Conservation (phyloP, 2,113 vertebrate genomes). For the Siniperca knerii region DNA sequence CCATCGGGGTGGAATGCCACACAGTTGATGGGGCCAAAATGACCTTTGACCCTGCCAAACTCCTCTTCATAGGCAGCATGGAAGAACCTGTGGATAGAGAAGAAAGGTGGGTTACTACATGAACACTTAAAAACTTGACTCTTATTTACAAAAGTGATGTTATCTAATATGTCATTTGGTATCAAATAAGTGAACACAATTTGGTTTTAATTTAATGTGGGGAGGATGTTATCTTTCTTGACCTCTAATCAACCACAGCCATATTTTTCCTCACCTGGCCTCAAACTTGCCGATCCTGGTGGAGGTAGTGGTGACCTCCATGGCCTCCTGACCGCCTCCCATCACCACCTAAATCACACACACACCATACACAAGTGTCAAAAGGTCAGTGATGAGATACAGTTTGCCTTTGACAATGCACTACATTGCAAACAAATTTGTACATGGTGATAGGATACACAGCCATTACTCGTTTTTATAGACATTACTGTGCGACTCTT, state of each 20-base stretch:
- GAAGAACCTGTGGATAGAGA: constrained; percentile 88
- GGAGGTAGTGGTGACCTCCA: constrained; percentile 98
- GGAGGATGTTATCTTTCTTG: background rate
- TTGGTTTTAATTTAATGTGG: background rate
- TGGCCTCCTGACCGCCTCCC: constrained; percentile 98
- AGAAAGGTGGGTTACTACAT: background rate
- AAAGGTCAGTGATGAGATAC: background rate
- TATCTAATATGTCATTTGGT: no score
- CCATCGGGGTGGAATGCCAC: constrained; percentile 98
- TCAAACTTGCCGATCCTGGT: constrained; percentile 99
- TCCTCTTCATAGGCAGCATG: constrained; percentile 97
- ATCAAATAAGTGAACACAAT: no score
- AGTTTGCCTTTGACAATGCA: background rate
- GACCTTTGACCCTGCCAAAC: constrained; percentile 97
- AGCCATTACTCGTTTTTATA: no score
- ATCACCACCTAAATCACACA: constrained; percentile 90
- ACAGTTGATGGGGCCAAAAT: constrained; percentile 98
- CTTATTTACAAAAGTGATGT: background rate
- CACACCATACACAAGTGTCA: background rate
- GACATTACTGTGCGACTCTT: background rate
- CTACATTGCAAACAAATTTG: rapidly evolving
- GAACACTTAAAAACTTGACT: no score
- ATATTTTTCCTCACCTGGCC: constrained; percentile 87
- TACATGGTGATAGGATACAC: background rate
- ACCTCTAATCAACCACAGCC: background rate